phyloP scores from a whole-genome alignment of 2,113 vertebrate genomes.

The Centropristis striata region DNA sequence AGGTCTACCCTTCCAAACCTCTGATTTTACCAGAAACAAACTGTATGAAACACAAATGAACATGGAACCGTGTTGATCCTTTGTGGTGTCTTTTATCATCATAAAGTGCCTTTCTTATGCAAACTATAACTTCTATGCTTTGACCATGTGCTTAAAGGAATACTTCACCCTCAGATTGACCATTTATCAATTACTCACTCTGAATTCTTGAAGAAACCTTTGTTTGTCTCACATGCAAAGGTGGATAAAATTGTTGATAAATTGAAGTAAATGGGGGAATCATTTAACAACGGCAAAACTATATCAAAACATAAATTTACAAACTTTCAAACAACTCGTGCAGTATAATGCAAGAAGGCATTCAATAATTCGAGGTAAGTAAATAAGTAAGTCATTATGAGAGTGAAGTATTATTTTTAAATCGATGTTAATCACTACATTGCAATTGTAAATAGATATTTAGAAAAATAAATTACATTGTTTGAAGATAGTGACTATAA shows the following conservation, averaged over 20 bases:
- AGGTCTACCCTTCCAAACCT: constrained; percentile 39
- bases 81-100: constrained; percentile 15
- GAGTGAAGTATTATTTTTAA: not conserved
- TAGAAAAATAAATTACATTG: constrained; percentile 28
- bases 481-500: constrained; percentile 28
- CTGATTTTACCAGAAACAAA: constrained; percentile 37
- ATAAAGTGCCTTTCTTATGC: constrained; percentile 50
- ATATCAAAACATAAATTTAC: too few relatives aligned
- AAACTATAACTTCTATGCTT: constrained; percentile 14
- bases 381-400: too few relatives aligned
- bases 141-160: not conserved
- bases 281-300: too few relatives aligned
- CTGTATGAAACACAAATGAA: constrained; percentile 17
- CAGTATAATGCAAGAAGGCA: too few relatives aligned
- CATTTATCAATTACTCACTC: too few relatives aligned
- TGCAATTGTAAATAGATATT: constrained; percentile 69
- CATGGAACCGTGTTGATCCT: constrained; percentile 3
- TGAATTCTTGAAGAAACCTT: too few relatives aligned
- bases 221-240: too few relatives aligned
- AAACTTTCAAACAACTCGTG: too few relatives aligned
- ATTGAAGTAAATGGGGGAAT: too few relatives aligned
- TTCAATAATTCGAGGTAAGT: too few relatives aligned
- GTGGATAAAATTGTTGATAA: too few relatives aligned
- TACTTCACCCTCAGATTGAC: too few relatives aligned
- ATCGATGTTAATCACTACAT: constrained; percentile 28